These are phyloP conservation scores for Labeo catla DNA, from an alignment of 2,113 vertebrate genomes.

Conservation along the genomic window DNA sequence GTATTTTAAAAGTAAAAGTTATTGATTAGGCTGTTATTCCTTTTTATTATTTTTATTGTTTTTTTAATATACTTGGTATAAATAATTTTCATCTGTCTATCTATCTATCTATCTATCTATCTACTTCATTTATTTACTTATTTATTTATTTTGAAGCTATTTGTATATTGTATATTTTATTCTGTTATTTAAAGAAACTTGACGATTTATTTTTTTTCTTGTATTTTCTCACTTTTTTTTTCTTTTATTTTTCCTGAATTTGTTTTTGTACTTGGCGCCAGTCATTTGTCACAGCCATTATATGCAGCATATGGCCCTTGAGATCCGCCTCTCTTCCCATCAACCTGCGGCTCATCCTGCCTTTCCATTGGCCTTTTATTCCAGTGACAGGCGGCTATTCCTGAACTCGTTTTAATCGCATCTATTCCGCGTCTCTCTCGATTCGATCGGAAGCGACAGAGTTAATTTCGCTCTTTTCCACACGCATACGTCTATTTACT, in stretches of 20 bases:
- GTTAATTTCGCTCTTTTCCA: slow-evolving; percentile 8
- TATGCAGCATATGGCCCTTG: slow-evolving; percentile 27
- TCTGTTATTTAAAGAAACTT: not conserved
- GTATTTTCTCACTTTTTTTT: not conserved
- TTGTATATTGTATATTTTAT: not conserved
- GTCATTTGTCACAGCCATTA: not conserved
- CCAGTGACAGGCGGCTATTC: slow-evolving; percentile 41
- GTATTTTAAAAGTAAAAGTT: too few relatives aligned
- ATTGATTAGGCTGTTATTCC: too few relatives aligned
- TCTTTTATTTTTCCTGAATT: too few relatives aligned
- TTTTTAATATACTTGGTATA: too few relatives aligned
- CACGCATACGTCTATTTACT: not conserved
- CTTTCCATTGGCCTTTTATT: slow-evolving; percentile 49
- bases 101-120: not conserved
- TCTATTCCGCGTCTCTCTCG: not conserved
- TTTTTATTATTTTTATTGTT: too few relatives aligned
- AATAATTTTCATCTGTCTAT: not conserved
- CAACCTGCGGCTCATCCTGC: slow-evolving; percentile 38
- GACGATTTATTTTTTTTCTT: not conserved
- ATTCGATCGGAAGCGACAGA: not conserved
- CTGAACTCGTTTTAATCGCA: not conserved
- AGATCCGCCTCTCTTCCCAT: slow-evolving; percentile 45
- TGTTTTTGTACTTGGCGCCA: slow-evolving; percentile 26
- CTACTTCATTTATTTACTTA: not conserved
- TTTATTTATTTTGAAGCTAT: not conserved